phyloP scores from a whole-genome alignment of 1,140 invertebrate species.

The Heliconius nattereri region DNA sequence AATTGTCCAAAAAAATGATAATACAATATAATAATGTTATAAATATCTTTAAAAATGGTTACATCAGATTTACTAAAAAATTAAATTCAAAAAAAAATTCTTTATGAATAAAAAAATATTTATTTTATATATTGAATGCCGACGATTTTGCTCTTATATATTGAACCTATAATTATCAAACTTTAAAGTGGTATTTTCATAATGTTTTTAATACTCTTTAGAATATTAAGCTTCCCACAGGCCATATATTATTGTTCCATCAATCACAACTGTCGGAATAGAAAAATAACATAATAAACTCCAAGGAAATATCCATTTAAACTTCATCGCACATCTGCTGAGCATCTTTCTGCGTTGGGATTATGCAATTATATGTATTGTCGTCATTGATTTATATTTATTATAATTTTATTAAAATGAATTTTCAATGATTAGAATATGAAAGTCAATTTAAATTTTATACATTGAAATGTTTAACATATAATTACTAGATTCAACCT shows the following conservation, averaged over 20 bases:
- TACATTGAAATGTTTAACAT: too few species aligned
- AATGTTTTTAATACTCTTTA: not conserved
- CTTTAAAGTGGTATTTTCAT: not conserved
- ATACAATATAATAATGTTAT: too few species aligned
- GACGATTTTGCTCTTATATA: not conserved
- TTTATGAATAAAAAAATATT: too few species aligned
- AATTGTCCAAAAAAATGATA: too few species aligned
- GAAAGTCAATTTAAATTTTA: too few species aligned
- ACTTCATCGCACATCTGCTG: conserved; percentile 7
- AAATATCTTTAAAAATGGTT: too few species aligned
- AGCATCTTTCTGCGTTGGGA: not conserved
- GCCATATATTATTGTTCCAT: not conserved
- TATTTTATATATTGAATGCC: too few species aligned
- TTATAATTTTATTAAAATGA: too few species aligned
- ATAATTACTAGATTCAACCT: too few species aligned
- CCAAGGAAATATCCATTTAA: conserved; percentile 34
- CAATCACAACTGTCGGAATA: conserved; percentile 28
- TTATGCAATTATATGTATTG: not conserved
- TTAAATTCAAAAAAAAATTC: too few species aligned
- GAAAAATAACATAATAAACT: conserved; percentile 32
- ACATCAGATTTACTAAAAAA: too few species aligned
- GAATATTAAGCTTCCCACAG: not conserved
- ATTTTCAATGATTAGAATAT: too few species aligned
- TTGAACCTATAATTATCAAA: not conserved
- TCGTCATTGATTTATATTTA: not conserved